Conservation (phyloP, 2,888 invertebrate genomes). For the Prenolepis imparis region DNA sequence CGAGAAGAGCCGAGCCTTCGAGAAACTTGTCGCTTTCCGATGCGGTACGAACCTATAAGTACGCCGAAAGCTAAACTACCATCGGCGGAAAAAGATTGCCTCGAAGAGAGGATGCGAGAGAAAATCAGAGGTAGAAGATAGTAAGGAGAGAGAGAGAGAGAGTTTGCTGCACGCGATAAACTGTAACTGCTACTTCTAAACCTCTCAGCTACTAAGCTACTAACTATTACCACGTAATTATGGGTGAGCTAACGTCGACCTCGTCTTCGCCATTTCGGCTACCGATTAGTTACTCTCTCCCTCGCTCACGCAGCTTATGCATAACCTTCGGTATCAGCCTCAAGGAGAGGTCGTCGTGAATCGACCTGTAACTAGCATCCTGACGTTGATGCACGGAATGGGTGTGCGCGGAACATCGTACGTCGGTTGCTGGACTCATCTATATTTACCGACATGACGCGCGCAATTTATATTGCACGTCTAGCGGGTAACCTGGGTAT, state of each 20-base stretch:
- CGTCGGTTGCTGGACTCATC: conserved; percentile 28
- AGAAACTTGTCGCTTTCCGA: conserved; percentile 75
- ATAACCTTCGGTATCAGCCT: conserved; percentile 28
- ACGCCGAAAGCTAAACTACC: conserved; percentile 64
- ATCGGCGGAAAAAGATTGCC: conserved; percentile 59
- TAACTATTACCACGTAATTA: conserved; percentile 79
- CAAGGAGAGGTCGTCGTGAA: conserved; percentile 18
- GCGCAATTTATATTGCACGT: conserved; percentile 39
- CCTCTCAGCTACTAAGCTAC: conserved; percentile 71
- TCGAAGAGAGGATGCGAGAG: conserved; percentile 36
- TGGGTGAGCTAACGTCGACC: conserved; percentile 67
- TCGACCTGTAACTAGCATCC: conserved; percentile 52
- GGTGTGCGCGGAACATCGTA: conserved; percentile 19
- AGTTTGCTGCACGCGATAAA: conserved; percentile 77
- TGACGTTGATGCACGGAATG: conserved; percentile 47
- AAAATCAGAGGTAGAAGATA: conserved; percentile 33
- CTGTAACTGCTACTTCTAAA: conserved; percentile 71
- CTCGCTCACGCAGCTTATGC: conserved; percentile 27
- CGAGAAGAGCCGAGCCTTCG: conserved; percentile 66
- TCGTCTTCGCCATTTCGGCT: conserved; percentile 57
- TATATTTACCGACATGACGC: conserved; percentile 43
- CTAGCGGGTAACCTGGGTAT: conserved; percentile 13
- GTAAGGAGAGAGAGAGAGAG: conserved; percentile 36
- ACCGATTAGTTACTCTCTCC: conserved; percentile 43
- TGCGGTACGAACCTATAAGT: conserved; percentile 76